A percentile compares a stretch with the other conserved stretches of the same genome.
These are phyloP conservation scores for Clupea harengus DNA, from an alignment of 2,113 vertebrate species.

Conservation along the genomic window DNA sequence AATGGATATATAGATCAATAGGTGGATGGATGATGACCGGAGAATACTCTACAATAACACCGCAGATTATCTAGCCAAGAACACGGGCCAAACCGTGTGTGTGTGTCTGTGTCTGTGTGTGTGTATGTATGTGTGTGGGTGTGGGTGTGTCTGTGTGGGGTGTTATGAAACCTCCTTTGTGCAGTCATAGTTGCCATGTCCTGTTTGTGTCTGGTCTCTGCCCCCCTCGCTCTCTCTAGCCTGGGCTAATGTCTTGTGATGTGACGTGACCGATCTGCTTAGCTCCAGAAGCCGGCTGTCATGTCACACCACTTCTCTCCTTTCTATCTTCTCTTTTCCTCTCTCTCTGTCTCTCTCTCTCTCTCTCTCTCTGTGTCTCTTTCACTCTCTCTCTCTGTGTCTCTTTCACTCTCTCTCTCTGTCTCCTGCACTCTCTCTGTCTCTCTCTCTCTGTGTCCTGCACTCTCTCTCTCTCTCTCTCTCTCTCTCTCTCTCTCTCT, in stretches of 20 bases:
- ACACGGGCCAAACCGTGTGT: background rate
- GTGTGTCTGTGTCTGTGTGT: too few species aligned
- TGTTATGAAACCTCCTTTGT: too few species aligned
- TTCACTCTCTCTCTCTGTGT: background rate
- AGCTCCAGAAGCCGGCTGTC: background rate
- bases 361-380: too few species aligned
- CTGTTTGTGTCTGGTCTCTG: too few species aligned
- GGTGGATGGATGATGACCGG: background rate
- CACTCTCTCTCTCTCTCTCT: too few species aligned
- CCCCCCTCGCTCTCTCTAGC: background rate
- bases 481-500: too few species aligned
- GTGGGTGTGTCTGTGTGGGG: too few species aligned
- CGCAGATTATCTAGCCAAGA: too few species aligned
- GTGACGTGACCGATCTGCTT: background rate
- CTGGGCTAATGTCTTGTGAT: constrained; percentile 9
- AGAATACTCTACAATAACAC: background rate
- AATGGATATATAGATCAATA: background rate
- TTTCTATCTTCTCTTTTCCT: background rate
- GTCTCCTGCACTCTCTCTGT: too few species aligned
- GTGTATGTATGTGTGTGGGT: too few species aligned
- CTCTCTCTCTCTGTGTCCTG: too few species aligned
- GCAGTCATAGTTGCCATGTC: too few species aligned
- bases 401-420: background rate
- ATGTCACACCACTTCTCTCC: background rate
- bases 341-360: background rate